Conservation (phyloP, 2,797 vertebrate genomes). For the Enteromius viviparus region DNA sequence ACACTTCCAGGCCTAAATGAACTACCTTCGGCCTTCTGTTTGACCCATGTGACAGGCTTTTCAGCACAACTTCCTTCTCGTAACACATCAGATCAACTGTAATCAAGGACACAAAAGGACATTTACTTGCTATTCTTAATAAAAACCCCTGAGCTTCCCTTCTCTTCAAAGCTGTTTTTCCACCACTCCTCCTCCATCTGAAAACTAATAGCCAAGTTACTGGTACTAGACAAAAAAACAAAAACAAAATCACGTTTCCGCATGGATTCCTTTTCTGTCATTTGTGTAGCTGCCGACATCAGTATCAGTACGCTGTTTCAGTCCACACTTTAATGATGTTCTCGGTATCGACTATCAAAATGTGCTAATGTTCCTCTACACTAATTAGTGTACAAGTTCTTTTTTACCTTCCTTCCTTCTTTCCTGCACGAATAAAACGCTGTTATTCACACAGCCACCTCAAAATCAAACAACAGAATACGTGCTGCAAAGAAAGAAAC, state of each 20-base stretch:
- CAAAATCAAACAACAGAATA: constrained; percentile 18
- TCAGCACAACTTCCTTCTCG: background rate
- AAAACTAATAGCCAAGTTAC: background rate
- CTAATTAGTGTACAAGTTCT: background rate
- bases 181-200: background rate
- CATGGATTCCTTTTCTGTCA: background rate
- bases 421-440: background rate
- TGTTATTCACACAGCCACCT: constrained; percentile 10
- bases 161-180: background rate
- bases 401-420: background rate
- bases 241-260: background rate
- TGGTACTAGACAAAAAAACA: background rate
- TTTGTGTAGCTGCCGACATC: background rate
- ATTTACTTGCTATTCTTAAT: background rate
- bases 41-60: background rate
- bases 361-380: constrained; percentile 3
- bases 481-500: background rate
- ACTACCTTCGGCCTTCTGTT: background rate
- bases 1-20: background rate
- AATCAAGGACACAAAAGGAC: background rate
- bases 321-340: background rate
- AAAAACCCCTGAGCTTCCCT: background rate
- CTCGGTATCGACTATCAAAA: background rate
- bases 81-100: background rate
- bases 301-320: background rate